Conservation (phyloP, 2,888 invertebrate genomes). For the Branchellion lobata region DNA sequence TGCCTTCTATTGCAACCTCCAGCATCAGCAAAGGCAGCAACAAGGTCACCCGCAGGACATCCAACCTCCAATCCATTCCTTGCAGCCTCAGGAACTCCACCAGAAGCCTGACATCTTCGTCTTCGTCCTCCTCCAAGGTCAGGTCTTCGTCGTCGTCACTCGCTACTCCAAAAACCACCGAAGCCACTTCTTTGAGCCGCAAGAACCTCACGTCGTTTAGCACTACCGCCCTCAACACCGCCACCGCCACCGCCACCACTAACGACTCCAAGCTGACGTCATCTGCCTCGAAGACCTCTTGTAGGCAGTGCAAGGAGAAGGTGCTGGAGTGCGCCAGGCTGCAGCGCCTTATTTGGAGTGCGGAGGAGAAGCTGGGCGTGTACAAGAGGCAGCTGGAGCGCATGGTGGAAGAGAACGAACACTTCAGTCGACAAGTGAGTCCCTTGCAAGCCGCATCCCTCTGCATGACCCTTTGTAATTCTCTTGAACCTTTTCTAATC, state of each 20-base stretch:
- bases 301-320: constrained; percentile 2
- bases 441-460: background rate
- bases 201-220: too few species aligned
- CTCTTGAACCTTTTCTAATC: too few species aligned
- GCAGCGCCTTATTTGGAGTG: background rate
- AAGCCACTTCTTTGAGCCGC: too few species aligned
- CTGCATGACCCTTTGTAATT: background rate
- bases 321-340: background rate
- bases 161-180: background rate
- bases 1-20: too few species aligned
- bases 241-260: too few species aligned
- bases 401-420: background rate
- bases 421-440: background rate
- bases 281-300: background rate
- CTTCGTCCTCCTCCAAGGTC: background rate
- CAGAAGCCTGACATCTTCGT: background rate
- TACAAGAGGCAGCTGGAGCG: background rate
- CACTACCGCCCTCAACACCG: too few species aligned
- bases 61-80: background rate
- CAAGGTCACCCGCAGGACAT: background rate
- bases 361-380: background rate
- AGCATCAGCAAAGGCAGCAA: too few species aligned
- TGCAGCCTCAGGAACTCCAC: background rate
- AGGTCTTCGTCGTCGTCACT: background rate
- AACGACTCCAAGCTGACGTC: too few species aligned